Percentiles rank a stretch among this genome's conserved stretches.
phyloP scores from a whole-genome alignment of 2,888 invertebrate genomes.

The Acanthosepion lycidas region DNA sequence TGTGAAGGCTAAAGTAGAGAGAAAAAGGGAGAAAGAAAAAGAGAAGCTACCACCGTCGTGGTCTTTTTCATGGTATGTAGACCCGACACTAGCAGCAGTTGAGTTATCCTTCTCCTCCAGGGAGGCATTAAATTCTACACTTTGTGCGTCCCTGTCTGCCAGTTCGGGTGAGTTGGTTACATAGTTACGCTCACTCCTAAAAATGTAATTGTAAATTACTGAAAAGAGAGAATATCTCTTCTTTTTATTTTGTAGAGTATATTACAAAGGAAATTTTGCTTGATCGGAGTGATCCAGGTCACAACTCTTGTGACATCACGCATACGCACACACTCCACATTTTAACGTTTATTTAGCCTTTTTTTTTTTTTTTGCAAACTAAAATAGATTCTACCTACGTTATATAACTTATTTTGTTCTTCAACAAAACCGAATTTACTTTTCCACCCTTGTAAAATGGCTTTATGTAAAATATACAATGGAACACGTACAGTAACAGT shows the following conservation, averaged over 20 bases:
- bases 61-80: not conserved
- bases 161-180: constrained; percentile 18
- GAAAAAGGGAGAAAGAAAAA: not conserved
- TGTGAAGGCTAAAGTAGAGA: not conserved
- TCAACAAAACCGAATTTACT: not conserved
- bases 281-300: not conserved
- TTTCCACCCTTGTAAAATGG: not conserved
- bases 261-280: not conserved
- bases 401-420: not conserved
- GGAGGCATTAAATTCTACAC: not conserved
- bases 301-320: constrained; percentile 22
- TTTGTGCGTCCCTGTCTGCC: not conserved
- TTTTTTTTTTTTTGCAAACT: not conserved
- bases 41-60: not conserved
- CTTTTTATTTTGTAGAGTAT: not conserved
- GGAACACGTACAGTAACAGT: not conserved
- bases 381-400: not conserved
- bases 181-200: not conserved
- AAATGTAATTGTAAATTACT: not conserved
- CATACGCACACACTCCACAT: not conserved
- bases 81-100: constrained; percentile 22
- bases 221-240: no score
- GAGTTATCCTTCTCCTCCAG: constrained; percentile 22
- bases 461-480: not conserved
- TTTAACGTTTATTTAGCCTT: not conserved